Conservation (phyloP, 2,888 invertebrate species). For the Scaptomyza reducta region DNA sequence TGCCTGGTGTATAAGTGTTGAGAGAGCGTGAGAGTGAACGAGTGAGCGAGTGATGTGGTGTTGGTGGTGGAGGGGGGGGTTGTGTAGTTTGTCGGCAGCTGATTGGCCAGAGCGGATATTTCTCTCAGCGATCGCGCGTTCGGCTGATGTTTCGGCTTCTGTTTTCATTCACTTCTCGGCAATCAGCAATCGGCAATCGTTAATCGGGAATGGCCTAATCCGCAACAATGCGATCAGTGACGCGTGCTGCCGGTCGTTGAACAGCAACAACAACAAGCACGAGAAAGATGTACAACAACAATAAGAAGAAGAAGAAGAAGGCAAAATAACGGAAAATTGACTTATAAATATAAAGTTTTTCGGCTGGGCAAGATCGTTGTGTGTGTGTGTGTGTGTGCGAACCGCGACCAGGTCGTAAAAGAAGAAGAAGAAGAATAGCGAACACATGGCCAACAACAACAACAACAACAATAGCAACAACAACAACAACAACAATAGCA, state of each 20-base stretch:
- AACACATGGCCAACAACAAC: slow-evolving; percentile 31
- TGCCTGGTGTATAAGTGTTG: neutral
- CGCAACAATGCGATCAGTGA: slow-evolving; percentile 38
- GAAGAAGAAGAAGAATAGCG: neutral
- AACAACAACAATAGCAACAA: slow-evolving; percentile 2
- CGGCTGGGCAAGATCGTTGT: slow-evolving; percentile 18
- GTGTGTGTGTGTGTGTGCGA: too few species aligned
- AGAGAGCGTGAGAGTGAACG: neutral
- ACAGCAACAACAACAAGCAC: neutral
- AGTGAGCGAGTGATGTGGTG: neutral
- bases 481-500: slow-evolving; percentile 1
- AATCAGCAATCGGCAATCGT: slow-evolving; percentile 30
- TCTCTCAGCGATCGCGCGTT: slow-evolving; percentile 36
- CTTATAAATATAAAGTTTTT: slow-evolving; percentile 25
- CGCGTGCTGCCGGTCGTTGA: slow-evolving; percentile 25
- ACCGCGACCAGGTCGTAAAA: slow-evolving; percentile 31
- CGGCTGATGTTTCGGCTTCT: slow-evolving; percentile 23
- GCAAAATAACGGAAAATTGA: slow-evolving; percentile 20
- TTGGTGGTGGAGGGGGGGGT: too few species aligned
- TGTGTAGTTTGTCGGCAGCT: neutral
- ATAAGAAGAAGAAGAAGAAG: neutral
- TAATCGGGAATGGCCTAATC: slow-evolving; percentile 30
- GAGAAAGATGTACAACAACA: neutral
- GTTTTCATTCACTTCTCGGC: slow-evolving; percentile 42
- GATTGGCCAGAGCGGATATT: slow-evolving; percentile 33